Evolutionary conservation across 2,888 invertebrate species (phyloP).

Genomic region (Scrobipalpa costella): DNA sequence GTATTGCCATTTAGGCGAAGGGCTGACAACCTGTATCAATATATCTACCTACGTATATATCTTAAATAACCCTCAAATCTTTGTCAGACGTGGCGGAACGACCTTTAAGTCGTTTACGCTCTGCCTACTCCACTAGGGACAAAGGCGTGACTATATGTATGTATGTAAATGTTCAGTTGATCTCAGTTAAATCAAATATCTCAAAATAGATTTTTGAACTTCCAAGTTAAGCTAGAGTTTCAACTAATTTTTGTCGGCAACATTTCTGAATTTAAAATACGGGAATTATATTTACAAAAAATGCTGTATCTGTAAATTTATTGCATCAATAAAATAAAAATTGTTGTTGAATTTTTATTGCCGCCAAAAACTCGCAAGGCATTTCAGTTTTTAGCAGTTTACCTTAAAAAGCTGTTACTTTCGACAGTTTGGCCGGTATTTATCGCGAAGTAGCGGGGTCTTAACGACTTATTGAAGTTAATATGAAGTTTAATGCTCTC

Average conservation of each 20-base stretch:
- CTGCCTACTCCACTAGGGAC: too few species aligned
- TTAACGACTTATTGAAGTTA: constrained; percentile 16
- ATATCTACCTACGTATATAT: too few species aligned
- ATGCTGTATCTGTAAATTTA: constrained; percentile 5
- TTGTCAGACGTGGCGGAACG: too few species aligned
- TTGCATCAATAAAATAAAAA: constrained; percentile 22
- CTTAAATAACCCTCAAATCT: too few species aligned
- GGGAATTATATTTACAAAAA: background rate
- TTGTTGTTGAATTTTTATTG: constrained; percentile 20
- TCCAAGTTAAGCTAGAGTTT: background rate
- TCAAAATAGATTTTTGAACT: too few species aligned
- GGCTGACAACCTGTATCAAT: too few species aligned
- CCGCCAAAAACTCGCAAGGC: constrained; percentile 6
- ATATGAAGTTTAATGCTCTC: constrained; percentile 10
- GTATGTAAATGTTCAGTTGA: too few species aligned
- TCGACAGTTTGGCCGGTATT: constrained; percentile 29
- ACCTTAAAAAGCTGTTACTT: constrained; percentile 38
- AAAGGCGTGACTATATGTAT: too few species aligned
- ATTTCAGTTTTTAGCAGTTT: constrained; percentile 27
- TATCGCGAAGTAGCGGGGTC: constrained; percentile 11
- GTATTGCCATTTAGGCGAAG: too few species aligned
- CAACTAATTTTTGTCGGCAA: background rate
- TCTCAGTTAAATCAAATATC: too few species aligned
- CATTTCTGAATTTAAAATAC: background rate
- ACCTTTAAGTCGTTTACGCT: too few species aligned